Percentiles rank a stretch among this genome's conserved stretches.
These are phyloP conservation scores for Bambusicola thoracicus DNA, from an alignment of 2,113 vertebrate genomes.

Conservation along the genomic window DNA sequence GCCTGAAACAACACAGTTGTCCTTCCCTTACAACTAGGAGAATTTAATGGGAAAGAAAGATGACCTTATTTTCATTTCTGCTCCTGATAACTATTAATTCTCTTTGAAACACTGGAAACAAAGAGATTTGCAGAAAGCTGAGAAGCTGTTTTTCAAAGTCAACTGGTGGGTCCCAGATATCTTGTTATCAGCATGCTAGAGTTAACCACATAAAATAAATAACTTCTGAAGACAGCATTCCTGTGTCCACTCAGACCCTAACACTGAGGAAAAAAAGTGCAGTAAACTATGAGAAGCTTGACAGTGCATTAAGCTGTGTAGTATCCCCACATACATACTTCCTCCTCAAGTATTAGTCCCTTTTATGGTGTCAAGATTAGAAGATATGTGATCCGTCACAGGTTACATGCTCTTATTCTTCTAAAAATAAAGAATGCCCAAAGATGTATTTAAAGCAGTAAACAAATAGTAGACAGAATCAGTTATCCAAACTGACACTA, in stretches of 20 bases:
- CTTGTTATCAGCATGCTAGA: background rate
- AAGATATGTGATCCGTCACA: background rate
- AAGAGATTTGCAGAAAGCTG: background rate
- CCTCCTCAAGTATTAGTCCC: background rate
- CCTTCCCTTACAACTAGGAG: accelerated
- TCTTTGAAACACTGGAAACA: background rate
- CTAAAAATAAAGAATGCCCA: background rate
- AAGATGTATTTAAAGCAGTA: background rate
- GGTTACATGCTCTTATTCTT: background rate
- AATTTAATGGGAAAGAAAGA: background rate
- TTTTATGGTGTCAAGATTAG: background rate
- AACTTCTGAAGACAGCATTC: background rate
- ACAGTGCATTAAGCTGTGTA: background rate
- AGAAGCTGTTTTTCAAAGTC: background rate
- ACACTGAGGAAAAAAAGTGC: background rate
- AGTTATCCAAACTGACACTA: background rate
- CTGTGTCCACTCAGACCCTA: background rate
- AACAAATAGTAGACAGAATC: background rate
- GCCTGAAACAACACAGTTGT: background rate
- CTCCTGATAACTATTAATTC: background rate
- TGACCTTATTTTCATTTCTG: background rate
- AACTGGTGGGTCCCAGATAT: background rate
- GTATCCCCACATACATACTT: accelerated
- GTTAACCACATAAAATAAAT: background rate
- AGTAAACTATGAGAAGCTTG: background rate